Base-by-base conservation (phyloP, 2,888 invertebrate species). In the Hypsopygia costalis region DNA sequence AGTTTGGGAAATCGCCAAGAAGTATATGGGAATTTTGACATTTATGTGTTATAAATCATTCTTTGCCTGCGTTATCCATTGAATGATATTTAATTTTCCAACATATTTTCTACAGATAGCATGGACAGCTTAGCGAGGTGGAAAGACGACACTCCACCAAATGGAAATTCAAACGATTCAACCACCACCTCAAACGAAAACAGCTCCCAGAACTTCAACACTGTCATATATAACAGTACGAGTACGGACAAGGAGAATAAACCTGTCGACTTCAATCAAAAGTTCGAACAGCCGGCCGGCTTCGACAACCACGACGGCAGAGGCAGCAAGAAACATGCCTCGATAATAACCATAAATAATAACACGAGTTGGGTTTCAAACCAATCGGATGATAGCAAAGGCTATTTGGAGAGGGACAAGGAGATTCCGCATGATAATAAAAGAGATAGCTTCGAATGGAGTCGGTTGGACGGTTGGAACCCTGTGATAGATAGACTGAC, bases 401-500 rank as follows among this genome's bases (percentile, higher is more conserved):
- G 82, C 0, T 88, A 87, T 46, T 58, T 87, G 55, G 89, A 90
- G 47, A 75, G 81, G 53, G 87, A 89, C 44, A 83, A 85, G 62
- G 82, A 85, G 58, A 79, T 89, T 52, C 89, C 90, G 41, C 81
- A 79, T 46, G 88, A 87, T 58, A 78, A 51, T 35, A 90, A 90
- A 56, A 64, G 89, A 52, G 89, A 90, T 44, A 91, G 90, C 59
- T 90, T 91, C 43, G 91, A 91, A 55, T 82, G 91, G 70, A 91
- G 91, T 51, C 77, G 91, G 1, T 68, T 93, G 51, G 92, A 92
- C 40, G 92, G 93, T 0, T 93, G 94, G 93, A 97, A 97, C 80
- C 96, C 97, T 47, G 96, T 97, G 44, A 92, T 97, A 63, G 97
- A 97, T 69, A 89, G 97, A 66, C 86, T 97, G 63, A 96, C 96